Conservation (phyloP, 2,797 vertebrate genomes). For the Xenops minutus region DNA sequence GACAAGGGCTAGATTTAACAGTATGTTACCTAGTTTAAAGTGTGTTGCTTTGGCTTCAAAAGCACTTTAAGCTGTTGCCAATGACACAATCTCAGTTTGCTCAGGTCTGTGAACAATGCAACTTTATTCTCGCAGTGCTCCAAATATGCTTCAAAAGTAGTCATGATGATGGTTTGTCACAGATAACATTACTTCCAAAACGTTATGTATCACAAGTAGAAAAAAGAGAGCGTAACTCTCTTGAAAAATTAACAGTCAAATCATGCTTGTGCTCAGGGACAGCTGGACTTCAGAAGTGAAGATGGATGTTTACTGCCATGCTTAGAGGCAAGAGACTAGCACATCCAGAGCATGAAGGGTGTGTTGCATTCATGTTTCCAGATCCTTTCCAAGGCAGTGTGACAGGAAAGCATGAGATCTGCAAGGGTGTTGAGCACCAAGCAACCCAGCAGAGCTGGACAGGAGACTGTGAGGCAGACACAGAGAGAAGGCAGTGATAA, state of each 20-base stretch:
- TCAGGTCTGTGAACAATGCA: background rate
- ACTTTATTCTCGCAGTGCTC: background rate
- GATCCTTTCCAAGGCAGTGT: fast-evolving
- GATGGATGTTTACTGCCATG: fast-evolving
- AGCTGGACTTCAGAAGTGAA: background rate
- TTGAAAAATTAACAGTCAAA: background rate
- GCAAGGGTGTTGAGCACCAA: background rate
- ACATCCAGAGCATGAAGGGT: fast-evolving
- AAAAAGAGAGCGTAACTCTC: background rate
- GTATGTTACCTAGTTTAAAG: background rate
- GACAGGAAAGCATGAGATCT: background rate
- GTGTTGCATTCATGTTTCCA: background rate
- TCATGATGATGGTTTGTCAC: background rate
- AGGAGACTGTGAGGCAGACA: background rate
- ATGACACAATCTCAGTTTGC: background rate
- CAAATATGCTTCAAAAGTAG: background rate
- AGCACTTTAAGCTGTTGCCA: background rate
- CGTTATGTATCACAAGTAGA: background rate
- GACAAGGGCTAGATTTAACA: background rate
- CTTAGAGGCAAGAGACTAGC: background rate
- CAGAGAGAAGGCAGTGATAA: background rate
- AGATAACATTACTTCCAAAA: background rate
- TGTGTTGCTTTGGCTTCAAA: background rate
- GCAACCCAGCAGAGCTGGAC: background rate
- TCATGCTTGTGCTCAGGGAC: background rate